Base-by-base conservation (phyloP, 2,888 invertebrate genomes). In the Balanococcus diminutus region DNA sequence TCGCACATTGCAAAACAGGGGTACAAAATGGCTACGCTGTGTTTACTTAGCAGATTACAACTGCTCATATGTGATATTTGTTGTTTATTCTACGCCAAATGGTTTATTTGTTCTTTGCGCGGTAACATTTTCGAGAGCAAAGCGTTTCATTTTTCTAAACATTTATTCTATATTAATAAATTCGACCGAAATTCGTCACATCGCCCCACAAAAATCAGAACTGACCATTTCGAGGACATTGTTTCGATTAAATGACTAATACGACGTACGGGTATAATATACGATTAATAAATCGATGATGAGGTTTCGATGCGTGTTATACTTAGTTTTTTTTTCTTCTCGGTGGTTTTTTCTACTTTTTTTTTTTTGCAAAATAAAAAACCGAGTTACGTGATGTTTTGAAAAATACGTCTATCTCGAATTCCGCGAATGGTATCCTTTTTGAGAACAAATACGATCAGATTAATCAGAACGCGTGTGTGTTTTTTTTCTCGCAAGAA, bases 41-140 rank as follows among this genome's bases (percentile, higher is more conserved):
- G 36, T 79, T 79, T 79, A 79, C 75, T 36, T 32, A 79, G 75
- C 9, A 79, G 75, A 79, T 79, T 79, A 79, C 75, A 36, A 79
- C 75, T 9, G 75, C 36, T 79, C 75, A 79, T 36, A 79, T 79
- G 75, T 36, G 36, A 36, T 36, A 36, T 36, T 79, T 79, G 56
- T 22, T 79, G 75, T 79, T 79, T 79, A 79, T 79, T 79, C 75
- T 32, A 28, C 75, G 75, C 32, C 75, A 79, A 79, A 79, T 36
- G 75, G 75, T 79, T 79, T 79, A 79, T 79, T 79, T 79, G 75
- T 79, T 79, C 36, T 79, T 79, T 79, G 75, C 28, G 19, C 14
- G 2, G 67, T 67, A 36, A 16, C 28, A 36, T 79, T 72, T 32
- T 31, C 32, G 31, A 79, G 19, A 36, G 56, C 56, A 0, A 9